Evolutionary conservation across 2,797 vertebrate species (phyloP).

Genomic region (Diplodus sargus): DNA sequence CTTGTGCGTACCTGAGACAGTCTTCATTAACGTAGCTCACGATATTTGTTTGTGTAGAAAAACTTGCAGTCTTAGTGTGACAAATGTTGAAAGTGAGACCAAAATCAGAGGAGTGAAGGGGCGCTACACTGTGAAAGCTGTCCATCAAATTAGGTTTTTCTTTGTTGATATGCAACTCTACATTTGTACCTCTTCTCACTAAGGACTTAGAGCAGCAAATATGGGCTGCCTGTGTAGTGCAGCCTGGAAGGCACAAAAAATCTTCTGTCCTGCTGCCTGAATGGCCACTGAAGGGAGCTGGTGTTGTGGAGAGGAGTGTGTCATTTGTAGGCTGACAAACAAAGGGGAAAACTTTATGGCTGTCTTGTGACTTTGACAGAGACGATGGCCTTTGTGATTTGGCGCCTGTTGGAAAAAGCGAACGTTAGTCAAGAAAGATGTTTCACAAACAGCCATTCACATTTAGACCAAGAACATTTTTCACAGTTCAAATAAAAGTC

Average conservation of each 20-base stretch:
- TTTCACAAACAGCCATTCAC: neutral
- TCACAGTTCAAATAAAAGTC: neutral
- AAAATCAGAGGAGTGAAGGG: slow-evolving; percentile 14
- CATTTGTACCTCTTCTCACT: too few species aligned
- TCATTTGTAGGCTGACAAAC: slow-evolving; percentile 21
- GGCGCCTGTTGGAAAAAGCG: slow-evolving; percentile 53
- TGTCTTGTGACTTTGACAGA: slow-evolving; percentile 28
- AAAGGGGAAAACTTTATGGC: slow-evolving; percentile 20
- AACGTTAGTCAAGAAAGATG: neutral
- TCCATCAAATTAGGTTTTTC: neutral
- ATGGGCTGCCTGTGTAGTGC: slow-evolving; percentile 27
- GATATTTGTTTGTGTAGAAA: slow-evolving; percentile 37
- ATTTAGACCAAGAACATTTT: neutral
- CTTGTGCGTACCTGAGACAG: slow-evolving; percentile 45
- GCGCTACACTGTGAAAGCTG: neutral
- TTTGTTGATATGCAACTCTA: slow-evolving; percentile 11
- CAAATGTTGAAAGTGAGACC: slow-evolving; percentile 1
- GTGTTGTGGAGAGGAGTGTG: slow-evolving; percentile 12
- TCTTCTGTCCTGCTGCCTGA: slow-evolving; percentile 15
- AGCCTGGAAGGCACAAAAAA: slow-evolving; percentile 67
- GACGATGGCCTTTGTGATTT: slow-evolving; percentile 20
- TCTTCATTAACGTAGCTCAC: slow-evolving; percentile 28
- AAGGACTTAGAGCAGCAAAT: slow-evolving; percentile 20
- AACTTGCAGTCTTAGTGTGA: slow-evolving; percentile 25
- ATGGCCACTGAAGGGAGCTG: slow-evolving; percentile 16